Percentiles rank a stretch among this genome's conserved stretches.
phyloP scores from a whole-genome alignment of 2,888 invertebrate genomes.

The Macrostomum cliftonense region DNA sequence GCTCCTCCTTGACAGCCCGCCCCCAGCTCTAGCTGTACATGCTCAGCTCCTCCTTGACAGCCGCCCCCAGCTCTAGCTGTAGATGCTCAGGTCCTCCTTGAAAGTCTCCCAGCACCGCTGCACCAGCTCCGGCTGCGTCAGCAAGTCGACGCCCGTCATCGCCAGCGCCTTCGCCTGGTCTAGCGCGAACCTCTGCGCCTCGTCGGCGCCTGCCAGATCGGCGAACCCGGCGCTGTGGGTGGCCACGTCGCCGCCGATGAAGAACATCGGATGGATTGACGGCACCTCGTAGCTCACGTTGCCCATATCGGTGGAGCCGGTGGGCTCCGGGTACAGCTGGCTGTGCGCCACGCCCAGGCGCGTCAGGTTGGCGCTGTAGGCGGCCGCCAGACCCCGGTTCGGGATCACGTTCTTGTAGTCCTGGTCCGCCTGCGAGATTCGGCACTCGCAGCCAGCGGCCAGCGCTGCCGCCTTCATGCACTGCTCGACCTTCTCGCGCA shows the following conservation, averaged over 20 bases:
- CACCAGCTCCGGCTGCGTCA: not conserved
- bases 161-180: constrained; percentile 19
- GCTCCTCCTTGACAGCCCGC: not conserved
- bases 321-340: constrained; percentile 2
- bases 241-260: constrained; percentile 17
- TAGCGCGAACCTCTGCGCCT: constrained; percentile 17
- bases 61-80: not conserved
- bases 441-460: constrained; percentile 1
- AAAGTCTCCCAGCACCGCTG: not conserved
- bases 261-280: constrained; percentile 7
- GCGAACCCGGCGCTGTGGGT: constrained; percentile 17
- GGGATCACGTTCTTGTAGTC: no score
- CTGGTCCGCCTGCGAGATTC: no score
- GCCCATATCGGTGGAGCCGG: constrained; percentile 15
- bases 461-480: constrained; percentile 5
- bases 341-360: no score
- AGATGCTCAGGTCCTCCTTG: no score
- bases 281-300: constrained; percentile 27
- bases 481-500: constrained; percentile 17
- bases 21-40: not conserved
- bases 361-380: no score
- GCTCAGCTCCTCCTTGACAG: not conserved
- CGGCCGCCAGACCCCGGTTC: no score
- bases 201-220: constrained; percentile 17
- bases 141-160: constrained; percentile 18